Conservation (phyloP, 2,113 vertebrate genomes). For the Pollachius pollachius region DNA sequence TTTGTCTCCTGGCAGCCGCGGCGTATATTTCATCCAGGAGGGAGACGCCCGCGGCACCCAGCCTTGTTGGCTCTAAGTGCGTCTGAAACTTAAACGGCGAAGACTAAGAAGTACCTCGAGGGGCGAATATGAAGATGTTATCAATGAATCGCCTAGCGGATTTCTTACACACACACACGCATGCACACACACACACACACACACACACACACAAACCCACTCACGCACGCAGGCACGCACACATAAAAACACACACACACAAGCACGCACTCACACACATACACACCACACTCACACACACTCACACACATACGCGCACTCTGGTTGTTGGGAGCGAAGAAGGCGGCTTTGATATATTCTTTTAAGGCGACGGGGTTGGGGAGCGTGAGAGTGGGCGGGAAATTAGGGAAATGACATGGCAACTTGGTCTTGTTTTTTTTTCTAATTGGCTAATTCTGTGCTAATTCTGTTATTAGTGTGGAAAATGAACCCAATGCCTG, state of each 20-base stretch:
- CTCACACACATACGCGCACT: too few species aligned
- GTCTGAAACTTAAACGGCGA: slow-evolving; percentile 19
- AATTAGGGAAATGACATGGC: slow-evolving; percentile 49
- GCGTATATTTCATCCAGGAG: slow-evolving; percentile 66
- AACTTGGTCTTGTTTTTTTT: slow-evolving; percentile 38
- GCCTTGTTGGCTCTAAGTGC: slow-evolving; percentile 46
- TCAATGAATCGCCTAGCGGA: too few species aligned
- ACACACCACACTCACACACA: too few species aligned
- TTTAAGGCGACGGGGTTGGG: too few species aligned
- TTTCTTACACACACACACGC: slow-evolving; percentile 5
- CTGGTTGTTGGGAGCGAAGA: too few species aligned
- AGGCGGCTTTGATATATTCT: too few species aligned
- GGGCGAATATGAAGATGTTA: too few species aligned
- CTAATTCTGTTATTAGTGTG: slow-evolving; percentile 51
- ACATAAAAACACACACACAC: too few species aligned
- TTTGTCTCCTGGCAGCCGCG: slow-evolving; percentile 70
- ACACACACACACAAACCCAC: too few species aligned
- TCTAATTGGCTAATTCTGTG: slow-evolving; percentile 57
- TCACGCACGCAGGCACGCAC: too few species aligned
- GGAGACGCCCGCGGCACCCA: slow-evolving; percentile 50
- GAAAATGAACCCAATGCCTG: slow-evolving; percentile 40
- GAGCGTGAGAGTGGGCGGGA: background rate
- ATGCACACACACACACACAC: background rate
- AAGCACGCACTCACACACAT: too few species aligned
- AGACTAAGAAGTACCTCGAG: slow-evolving; percentile 12